Evolutionary conservation across 2,888 invertebrate species (phyloP).

Genomic region (Hylaea fasciaria): DNA sequence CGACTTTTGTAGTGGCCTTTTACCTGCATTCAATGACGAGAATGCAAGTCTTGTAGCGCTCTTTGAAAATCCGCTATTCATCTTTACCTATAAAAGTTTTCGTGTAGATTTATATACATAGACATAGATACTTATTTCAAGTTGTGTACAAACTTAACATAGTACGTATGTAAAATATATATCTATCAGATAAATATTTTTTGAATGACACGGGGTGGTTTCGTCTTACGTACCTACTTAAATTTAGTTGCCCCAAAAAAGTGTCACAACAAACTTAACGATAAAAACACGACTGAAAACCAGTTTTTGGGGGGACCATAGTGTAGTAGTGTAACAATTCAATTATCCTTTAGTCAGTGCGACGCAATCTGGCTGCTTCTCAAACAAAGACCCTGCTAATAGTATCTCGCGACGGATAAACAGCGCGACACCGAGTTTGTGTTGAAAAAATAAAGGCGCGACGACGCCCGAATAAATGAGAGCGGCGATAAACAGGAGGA

Average conservation of each 20-base stretch:
- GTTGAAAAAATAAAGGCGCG: slow-evolving; percentile 83
- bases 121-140: too few relatives aligned
- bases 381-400: slow-evolving; percentile 80
- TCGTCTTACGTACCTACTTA: slow-evolving; percentile 22
- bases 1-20: slow-evolving; percentile 56
- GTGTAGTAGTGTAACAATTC: slow-evolving; percentile 71
- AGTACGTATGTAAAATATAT: too few relatives aligned
- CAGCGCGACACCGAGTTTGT: slow-evolving; percentile 76
- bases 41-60: slow-evolving; percentile 38
- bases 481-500: slow-evolving; percentile 84
- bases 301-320: slow-evolving; percentile 48
- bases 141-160: background rate
- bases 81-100: slow-evolving; percentile 16
- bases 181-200: background rate
- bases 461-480: slow-evolving; percentile 84
- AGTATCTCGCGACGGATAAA: slow-evolving; percentile 77
- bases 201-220: background rate
- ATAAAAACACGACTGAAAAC: slow-evolving; percentile 45
- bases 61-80: slow-evolving; percentile 37
- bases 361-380: slow-evolving; percentile 73
- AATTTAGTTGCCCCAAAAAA: slow-evolving; percentile 29
- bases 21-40: slow-evolving; percentile 50
- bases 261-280: slow-evolving; percentile 37
- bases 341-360: slow-evolving; percentile 73
- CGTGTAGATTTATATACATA: too few relatives aligned